Evolutionary conservation across 2,113 vertebrate genomes (phyloP).

Genomic region (Benitochromis conjunctus): DNA sequence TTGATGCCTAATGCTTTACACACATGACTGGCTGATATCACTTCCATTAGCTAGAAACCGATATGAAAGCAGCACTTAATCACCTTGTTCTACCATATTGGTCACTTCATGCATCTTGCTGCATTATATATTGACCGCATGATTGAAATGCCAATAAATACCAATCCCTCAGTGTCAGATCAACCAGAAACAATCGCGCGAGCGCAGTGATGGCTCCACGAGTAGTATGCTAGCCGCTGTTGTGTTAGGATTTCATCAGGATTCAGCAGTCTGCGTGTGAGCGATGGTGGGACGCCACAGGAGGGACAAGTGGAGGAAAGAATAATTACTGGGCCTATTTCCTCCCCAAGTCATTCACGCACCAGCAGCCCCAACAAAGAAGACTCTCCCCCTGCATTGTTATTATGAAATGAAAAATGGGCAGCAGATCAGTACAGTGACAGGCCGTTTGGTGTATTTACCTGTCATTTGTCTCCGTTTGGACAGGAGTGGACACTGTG

Average conservation of each 20-base stretch:
- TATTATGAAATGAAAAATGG: slow-evolving; percentile 65
- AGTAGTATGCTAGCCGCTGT: slow-evolving; percentile 22
- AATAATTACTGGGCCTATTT: slow-evolving; percentile 66
- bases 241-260: slow-evolving; percentile 58
- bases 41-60: not conserved
- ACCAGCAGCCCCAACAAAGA: slow-evolving; percentile 35
- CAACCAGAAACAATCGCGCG: not conserved
- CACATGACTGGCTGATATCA: slow-evolving; percentile 2
- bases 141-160: slow-evolving; percentile 57
- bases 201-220: not conserved
- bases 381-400: slow-evolving; percentile 52
- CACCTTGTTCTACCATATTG: slow-evolving; percentile 7
- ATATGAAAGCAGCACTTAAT: slow-evolving; percentile 27
- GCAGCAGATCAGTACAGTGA: slow-evolving; percentile 36
- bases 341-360: slow-evolving; percentile 56
- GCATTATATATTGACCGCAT: slow-evolving; percentile 23
- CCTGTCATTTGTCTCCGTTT: slow-evolving; percentile 64
- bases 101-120: not conserved
- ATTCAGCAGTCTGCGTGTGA: slow-evolving; percentile 57
- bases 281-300: slow-evolving; percentile 53
- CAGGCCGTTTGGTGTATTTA: slow-evolving; percentile 58
- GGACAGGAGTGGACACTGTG: slow-evolving; percentile 50
- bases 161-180: slow-evolving; percentile 31
- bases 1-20: not conserved
- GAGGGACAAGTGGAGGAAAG: slow-evolving; percentile 57